Conservation (phyloP, 2,113 vertebrate genomes). For the Prolemur simus region DNA sequence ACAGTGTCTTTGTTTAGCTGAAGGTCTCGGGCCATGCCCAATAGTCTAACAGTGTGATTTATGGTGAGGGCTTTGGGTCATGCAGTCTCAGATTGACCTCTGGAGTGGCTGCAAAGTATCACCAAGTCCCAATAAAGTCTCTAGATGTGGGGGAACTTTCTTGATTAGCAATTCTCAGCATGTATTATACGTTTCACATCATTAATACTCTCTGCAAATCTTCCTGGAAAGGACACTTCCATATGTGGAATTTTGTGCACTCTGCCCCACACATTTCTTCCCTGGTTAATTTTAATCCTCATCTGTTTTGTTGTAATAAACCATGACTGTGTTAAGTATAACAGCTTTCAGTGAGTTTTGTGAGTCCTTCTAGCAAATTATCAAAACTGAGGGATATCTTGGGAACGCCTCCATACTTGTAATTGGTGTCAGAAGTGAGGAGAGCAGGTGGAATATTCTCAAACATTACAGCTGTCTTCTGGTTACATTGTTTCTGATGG, state of each 20-base stretch:
- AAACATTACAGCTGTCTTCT: not conserved
- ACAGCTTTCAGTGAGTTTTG: not conserved
- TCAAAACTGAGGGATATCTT: not conserved
- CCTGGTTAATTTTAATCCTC: not conserved
- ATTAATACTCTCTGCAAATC: not conserved
- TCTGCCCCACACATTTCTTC: not conserved
- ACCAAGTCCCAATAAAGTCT: not conserved
- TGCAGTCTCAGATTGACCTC: not conserved
- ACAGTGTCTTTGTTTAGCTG: not conserved
- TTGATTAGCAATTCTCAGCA: not conserved
- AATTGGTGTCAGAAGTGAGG: not conserved
- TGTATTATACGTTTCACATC: not conserved
- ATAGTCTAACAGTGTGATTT: not conserved
- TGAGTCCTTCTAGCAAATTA: not conserved
- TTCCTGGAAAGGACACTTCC: not conserved
- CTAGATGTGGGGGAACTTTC: not conserved
- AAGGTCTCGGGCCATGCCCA: not conserved
- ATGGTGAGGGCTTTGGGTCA: not conserved
- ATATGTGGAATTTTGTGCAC: not conserved
- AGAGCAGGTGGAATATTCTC: not conserved
- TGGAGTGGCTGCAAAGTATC: not conserved
- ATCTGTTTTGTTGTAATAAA: not conserved
- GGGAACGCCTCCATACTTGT: not conserved
- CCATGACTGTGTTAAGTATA: not conserved
- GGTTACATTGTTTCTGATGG: not conserved